phyloP scores from a whole-genome alignment of 2,797 vertebrate species.

The Semaprochilodus insignis region DNA sequence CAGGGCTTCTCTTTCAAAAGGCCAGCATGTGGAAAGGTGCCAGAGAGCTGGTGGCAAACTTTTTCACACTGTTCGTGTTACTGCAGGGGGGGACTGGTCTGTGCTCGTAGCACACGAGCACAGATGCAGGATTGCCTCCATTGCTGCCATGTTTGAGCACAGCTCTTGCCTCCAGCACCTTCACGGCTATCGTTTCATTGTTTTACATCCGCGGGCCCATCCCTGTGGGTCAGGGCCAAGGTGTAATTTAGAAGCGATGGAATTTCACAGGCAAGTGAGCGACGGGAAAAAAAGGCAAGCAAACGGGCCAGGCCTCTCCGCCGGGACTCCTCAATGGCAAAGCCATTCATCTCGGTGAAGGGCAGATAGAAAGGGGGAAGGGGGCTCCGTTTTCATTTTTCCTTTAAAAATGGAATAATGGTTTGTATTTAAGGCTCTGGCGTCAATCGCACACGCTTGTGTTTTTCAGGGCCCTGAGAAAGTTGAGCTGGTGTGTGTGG shows the following conservation, averaged over 20 bases:
- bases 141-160: slow-evolving; percentile 17
- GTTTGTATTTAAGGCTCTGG: slow-evolving; percentile 88
- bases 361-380: slow-evolving; percentile 69
- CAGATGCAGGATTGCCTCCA: slow-evolving; percentile 1
- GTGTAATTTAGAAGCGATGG: slow-evolving; percentile 80
- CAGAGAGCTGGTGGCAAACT: slow-evolving; percentile 54
- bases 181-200: slow-evolving; percentile 46
- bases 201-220: slow-evolving; percentile 57
- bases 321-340: slow-evolving; percentile 81
- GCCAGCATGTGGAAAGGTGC: slow-evolving; percentile 27
- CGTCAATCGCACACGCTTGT: slow-evolving; percentile 56
- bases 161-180: slow-evolving; percentile 55
- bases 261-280: slow-evolving; percentile 77
- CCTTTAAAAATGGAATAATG: slow-evolving; percentile 66
- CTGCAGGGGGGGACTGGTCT: slow-evolving; percentile 31
- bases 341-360: slow-evolving; percentile 84
- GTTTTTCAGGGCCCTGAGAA: slow-evolving; percentile 78
- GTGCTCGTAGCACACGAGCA: slow-evolving; percentile 17
- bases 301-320: slow-evolving; percentile 70
- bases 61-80: slow-evolving; percentile 63
- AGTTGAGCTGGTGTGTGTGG: slow-evolving; percentile 88
- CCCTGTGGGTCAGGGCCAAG: slow-evolving; percentile 72
- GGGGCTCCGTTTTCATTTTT: slow-evolving; percentile 63
- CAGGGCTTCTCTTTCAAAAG: slow-evolving; percentile 63
- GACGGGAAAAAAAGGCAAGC: slow-evolving; percentile 70